Percentiles rank a stretch among this genome's conserved stretches.
These are phyloP conservation scores for Microplitis demolitor DNA, from an alignment of 1,140 invertebrate species.

Conservation along the genomic window DNA sequence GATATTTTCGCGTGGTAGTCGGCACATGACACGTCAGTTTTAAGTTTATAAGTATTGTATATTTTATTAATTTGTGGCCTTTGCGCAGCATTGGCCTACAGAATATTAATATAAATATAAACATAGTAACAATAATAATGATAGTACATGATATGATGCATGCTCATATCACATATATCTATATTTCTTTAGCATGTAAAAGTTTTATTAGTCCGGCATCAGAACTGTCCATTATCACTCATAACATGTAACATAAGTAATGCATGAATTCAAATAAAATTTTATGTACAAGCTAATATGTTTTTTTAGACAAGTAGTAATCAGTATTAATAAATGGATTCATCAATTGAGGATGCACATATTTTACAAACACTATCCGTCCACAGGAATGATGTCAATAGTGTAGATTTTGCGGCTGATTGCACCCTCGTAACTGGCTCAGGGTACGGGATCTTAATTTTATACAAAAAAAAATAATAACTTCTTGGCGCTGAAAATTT, in stretches of 20 bases:
- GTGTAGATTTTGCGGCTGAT: constrained; percentile 67
- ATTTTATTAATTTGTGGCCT: neutral
- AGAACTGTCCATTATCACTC: no score
- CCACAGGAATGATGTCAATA: constrained; percentile 72
- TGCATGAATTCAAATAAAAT: neutral
- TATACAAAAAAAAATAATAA: neutral
- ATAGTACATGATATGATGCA: neutral
- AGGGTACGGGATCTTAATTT: constrained; percentile 56
- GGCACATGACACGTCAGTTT: constrained; percentile 6
- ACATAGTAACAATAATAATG: neutral
- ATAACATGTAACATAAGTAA: neutral
- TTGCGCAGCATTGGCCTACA: neutral
- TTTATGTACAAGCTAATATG: neutral
- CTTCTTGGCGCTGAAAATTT: neutral
- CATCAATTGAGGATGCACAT: constrained; percentile 45
- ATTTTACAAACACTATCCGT: constrained; percentile 62
- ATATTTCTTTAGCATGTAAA: no score
- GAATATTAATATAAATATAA: neutral
- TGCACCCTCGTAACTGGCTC: constrained; percentile 67
- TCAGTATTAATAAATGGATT: neutral
- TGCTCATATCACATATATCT: neutral
- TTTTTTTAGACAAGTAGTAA: neutral
- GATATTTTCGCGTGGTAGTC: neutral
- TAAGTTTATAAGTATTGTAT: constrained; percentile 3
- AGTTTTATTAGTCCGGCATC: no score